A percentile compares a stretch with the other conserved stretches of the same genome.
phyloP scores from a whole-genome alignment of 2,888 invertebrate genomes.

The Boloria selene region DNA sequence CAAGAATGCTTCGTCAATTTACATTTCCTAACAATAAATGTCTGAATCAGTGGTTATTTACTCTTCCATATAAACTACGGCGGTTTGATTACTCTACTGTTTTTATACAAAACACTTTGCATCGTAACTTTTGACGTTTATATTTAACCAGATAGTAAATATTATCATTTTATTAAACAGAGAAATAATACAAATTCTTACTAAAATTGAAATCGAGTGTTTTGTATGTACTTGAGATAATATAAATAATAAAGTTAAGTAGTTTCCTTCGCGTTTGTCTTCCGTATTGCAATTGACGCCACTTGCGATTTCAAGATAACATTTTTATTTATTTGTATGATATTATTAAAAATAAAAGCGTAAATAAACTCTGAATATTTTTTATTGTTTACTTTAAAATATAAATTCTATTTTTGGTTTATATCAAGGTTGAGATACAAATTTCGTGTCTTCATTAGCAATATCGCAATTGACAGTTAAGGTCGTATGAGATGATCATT shows the following conservation, averaged over 20 bases:
- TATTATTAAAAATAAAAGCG: constrained; percentile 3
- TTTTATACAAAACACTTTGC: constrained; percentile 6
- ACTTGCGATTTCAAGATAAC: constrained; percentile 14
- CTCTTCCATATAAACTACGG: constrained; percentile 13
- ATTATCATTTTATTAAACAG: constrained; percentile 13
- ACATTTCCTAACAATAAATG: constrained; percentile 13
- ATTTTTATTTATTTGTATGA: not conserved
- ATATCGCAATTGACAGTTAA: constrained; percentile 60
- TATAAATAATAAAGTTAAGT: constrained; percentile 11
- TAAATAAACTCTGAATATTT: constrained; percentile 1
- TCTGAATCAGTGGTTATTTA: not conserved
- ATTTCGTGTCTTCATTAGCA: constrained; percentile 56
- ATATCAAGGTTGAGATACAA: not conserved
- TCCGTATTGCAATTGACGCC: constrained; percentile 23
- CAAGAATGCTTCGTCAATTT: not conserved
- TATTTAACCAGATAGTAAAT: constrained; percentile 15
- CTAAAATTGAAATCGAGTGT: not conserved
- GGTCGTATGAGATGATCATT: constrained; percentile 56
- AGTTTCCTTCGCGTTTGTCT: constrained; percentile 16
- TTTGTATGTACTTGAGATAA: constrained; percentile 8
- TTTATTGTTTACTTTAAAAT: not conserved
- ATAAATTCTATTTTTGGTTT: not conserved
- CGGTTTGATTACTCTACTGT: not conserved
- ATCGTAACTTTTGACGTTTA: constrained; percentile 21
- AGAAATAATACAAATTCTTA: not conserved